Base-by-base conservation (phyloP, 2,113 vertebrate genomes). In the Bufo bufo region DNA sequence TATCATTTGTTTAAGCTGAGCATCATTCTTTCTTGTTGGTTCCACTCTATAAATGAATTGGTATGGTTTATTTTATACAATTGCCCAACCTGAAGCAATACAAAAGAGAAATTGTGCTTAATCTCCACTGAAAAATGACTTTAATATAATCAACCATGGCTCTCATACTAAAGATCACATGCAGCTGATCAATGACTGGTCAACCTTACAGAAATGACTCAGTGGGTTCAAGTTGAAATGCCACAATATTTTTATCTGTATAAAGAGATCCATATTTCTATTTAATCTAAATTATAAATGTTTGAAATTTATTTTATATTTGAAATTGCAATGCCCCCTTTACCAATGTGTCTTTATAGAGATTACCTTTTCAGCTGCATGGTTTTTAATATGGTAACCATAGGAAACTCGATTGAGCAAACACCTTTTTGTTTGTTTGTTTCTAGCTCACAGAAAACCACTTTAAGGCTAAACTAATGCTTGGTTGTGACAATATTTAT, bases 1-100 rank as follows among this genome's bases (percentile, higher is more conserved):
- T 94, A 92, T 90, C 92, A 94, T 95, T 95, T 94, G 93, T 93
- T 95, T 93, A 95, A 96, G 94, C 95, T 95, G 96, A 96, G 94
- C 96, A 93, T 96, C 94, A 95, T 96, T 95, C 94, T 96, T 95
- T 94, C 92, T 91, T 90, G 91, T 91, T 92, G 92, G 89, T 93
- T 95, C 90, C 89, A 93, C 94, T 95, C 93, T 91, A 95, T 92
- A 96, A 95, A 94, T 85, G 92, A 92, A 93, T 94, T 92, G 92
- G 92, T 94, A 95, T 91, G 89, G 93, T 93, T 95, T 94, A 93
- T 92, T 89, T 92, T 92, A 90, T 90, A 91, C 81, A 87, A 95
- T 93, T 95, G 93, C 95, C 93, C 93, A 94, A 95, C 95, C 95
- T 95, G 91, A 96, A 96, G 95, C 95, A 96, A 96, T 96, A 96